Base-by-base conservation (phyloP, 2,888 invertebrate genomes). In the Tryphoninae sp. region DNA sequence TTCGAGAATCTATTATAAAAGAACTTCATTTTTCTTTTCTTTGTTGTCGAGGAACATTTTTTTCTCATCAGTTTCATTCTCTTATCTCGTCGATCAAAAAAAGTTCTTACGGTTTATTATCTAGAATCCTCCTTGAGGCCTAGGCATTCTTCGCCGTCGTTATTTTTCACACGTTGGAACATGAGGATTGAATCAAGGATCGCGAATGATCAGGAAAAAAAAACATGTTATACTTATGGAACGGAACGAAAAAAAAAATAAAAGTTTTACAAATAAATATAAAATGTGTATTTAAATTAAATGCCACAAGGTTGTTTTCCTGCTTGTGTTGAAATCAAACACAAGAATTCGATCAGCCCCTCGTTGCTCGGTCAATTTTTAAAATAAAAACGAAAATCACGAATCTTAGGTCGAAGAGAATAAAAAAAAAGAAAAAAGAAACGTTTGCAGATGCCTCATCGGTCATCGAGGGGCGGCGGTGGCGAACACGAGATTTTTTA, bases 211-310 rank as follows among this genome's bases (percentile, higher is more conserved):
- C 71, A 11, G 13, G 71, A 49, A 62, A 74, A 62, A 55, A 16
- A 19, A 19, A 0, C 19, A 58, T 40, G 55, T 26, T 11, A 49
- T 55, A 77, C n/a, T 76, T 65, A 40, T 74, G 64, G 33, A 78
- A 77, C 75, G 19, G 16, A 81, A 72, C 59, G 65, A 62, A 74
- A 80, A 74, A 79, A 84, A 80, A 72, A 78, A 86, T 78, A 73
- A 82, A 85, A 85, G 72, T 87, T 81, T 86, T 88, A 88, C 84
- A 88, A 89, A 89, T 89, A 88, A 89, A 89, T 89, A 89, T 87
- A 89, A 89, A 89, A 88, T 84, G 84, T 89, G 86, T 89, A 89
- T 89, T 89, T 88, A 85, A 87, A 88, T 88, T 87, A 89, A 89
- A 89, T 89, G 89, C 89, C 87, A 88, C 87, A 87, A 87, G 85